Evolutionary conservation across 2,113 vertebrate species (phyloP).

Genomic region (Gymnocephalus cernua): DNA sequence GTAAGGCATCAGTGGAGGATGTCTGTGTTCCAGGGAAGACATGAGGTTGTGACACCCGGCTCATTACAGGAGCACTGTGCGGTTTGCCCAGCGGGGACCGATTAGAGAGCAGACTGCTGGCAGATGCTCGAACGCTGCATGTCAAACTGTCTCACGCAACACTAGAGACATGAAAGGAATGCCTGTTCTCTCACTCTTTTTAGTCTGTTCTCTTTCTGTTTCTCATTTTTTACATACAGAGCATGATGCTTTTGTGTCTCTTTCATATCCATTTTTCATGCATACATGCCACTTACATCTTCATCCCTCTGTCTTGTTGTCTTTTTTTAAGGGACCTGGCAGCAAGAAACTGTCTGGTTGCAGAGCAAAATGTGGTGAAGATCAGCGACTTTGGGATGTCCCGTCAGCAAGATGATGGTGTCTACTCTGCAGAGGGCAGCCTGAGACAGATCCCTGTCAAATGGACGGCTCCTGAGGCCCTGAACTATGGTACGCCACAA

Average conservation of each 20-base stretch:
- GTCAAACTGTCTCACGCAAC: slow-evolving; percentile 46
- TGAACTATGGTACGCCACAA: slow-evolving; percentile 89
- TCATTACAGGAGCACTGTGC: slow-evolving; percentile 45
- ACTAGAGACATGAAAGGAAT: slow-evolving; percentile 40
- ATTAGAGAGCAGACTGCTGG: slow-evolving; percentile 53
- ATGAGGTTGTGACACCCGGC: slow-evolving; percentile 41
- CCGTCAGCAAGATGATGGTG: slow-evolving; percentile 91
- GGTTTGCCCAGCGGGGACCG: slow-evolving; percentile 54
- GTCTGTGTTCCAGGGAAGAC: slow-evolving; percentile 4
- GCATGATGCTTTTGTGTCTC: neutral
- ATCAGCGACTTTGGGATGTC: slow-evolving; percentile 99
- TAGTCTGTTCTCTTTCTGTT: neutral
- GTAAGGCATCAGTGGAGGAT: slow-evolving; percentile 23
- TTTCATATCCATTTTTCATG: slow-evolving; percentile 3
- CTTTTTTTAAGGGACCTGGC: slow-evolving; percentile 89
- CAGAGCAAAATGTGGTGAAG: slow-evolving; percentile 90
- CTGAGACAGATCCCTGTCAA: slow-evolving; percentile 96
- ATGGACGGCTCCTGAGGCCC: slow-evolving; percentile 97
- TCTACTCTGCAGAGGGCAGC: slow-evolving; percentile 91
- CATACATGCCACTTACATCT: neutral
- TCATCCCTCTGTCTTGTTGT: neutral
- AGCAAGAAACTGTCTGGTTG: slow-evolving; percentile 96
- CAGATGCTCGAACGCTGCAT: slow-evolving; percentile 48
- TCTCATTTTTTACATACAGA: neutral
- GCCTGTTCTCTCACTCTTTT: slow-evolving; percentile 5